Evolutionary conservation across 2,113 vertebrate species (phyloP).

Genomic region (Esox niger): DNA sequence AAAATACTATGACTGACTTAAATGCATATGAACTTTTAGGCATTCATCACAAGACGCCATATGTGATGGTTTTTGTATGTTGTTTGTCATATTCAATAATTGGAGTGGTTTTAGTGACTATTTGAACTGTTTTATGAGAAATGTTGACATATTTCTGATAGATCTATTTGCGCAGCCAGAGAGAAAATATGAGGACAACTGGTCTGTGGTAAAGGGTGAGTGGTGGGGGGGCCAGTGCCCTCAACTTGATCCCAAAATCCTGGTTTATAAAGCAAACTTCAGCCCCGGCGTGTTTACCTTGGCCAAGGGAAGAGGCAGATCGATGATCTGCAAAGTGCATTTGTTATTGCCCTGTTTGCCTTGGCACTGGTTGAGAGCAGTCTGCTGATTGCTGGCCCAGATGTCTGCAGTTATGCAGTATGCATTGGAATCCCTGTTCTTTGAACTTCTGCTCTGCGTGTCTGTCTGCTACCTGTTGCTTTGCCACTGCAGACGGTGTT

Average conservation of each 20-base stretch:
- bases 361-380: conserved; percentile 88
- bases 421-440: background rate
- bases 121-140: too few relatives aligned
- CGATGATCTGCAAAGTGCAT: conserved; percentile 95
- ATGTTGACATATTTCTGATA: background rate
- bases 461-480: conserved; percentile 5
- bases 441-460: background rate
- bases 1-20: background rate
- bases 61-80: background rate
- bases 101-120: background rate
- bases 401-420: conserved; percentile 68
- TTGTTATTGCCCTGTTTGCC: conserved; percentile 93
- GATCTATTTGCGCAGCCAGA: background rate
- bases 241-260: conserved; percentile 75
- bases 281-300: conserved; percentile 88
- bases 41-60: background rate
- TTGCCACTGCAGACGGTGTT: background rate
- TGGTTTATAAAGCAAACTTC: conserved; percentile 89
- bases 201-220: conserved; percentile 58
- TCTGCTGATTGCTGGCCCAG: conserved; percentile 86
- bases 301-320: conserved; percentile 81
- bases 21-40: background rate
- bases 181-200: background rate
- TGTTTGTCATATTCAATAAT: background rate
- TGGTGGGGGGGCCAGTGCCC: conserved; percentile 75